Evolutionary conservation across 1,140 invertebrate genomes (phyloP).

Genomic region (Harlomillsia oculata): DNA sequence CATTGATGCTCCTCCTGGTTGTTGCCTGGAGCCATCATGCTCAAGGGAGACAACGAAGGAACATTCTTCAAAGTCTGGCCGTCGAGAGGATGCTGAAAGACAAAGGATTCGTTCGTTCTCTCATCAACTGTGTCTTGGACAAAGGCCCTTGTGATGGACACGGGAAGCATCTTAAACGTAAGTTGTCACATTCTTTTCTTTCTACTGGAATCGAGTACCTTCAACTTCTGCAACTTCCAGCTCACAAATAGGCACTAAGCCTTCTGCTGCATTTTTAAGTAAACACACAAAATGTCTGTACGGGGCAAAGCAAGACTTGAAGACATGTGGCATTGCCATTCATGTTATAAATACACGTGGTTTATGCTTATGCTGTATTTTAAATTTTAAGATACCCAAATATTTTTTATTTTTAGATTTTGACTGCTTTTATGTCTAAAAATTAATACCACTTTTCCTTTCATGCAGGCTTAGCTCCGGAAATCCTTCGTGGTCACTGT

Average conservation of each 20-base stretch:
- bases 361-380: too few relatives aligned
- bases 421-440: too few relatives aligned
- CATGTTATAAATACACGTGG: too few relatives aligned
- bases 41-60: slow-evolving; percentile 9
- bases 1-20: not conserved
- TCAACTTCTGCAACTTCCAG: not conserved
- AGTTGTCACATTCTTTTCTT: too few relatives aligned
- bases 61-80: slow-evolving; percentile 33
- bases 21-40: not conserved
- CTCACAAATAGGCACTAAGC: slow-evolving; percentile 1
- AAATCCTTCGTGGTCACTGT: slow-evolving; percentile 34
- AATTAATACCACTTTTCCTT: slow-evolving; percentile 2
- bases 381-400: too few relatives aligned
- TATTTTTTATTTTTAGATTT: too few relatives aligned
- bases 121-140: slow-evolving; percentile 36
- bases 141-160: slow-evolving; percentile 34
- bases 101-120: slow-evolving; percentile 30
- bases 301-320: too few relatives aligned
- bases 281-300: too few relatives aligned
- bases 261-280: too few relatives aligned
- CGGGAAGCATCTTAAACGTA: slow-evolving; percentile 33
- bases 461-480: slow-evolving; percentile 31
- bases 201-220: not conserved
- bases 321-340: too few relatives aligned
- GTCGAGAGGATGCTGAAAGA: slow-evolving; percentile 34